Conservation (phyloP, 2,797 vertebrate species). For the Peromyscus nudipes region DNA sequence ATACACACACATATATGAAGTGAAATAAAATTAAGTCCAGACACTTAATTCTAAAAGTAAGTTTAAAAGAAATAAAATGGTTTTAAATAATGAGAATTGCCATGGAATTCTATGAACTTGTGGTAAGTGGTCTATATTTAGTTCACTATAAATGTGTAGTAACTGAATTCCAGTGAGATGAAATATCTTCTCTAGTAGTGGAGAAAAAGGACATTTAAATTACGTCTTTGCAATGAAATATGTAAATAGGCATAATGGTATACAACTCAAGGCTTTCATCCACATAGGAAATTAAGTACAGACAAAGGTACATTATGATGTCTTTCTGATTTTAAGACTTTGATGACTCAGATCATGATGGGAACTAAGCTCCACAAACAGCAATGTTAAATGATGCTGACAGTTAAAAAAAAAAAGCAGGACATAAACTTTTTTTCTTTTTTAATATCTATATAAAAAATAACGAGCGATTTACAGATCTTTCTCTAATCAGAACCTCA, state of each 20-base stretch:
- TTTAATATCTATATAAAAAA: slow-evolving; percentile 99
- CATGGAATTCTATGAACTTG: neutral
- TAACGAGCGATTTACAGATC: slow-evolving; percentile 99
- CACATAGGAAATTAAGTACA: slow-evolving; percentile 70
- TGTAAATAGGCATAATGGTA: slow-evolving; percentile 65
- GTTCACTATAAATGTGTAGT: neutral
- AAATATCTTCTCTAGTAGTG: neutral
- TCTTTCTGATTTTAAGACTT: neutral
- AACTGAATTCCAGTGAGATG: neutral
- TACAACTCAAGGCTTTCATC: neutral
- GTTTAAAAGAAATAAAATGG: slow-evolving; percentile 9
- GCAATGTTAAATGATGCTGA: slow-evolving; percentile 87
- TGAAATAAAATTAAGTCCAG: slow-evolving; percentile 11
- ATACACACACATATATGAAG: neutral
- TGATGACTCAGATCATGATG: neutral
- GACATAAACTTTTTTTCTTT: slow-evolving; percentile 90
- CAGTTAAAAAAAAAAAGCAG: slow-evolving; percentile 92
- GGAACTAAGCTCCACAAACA: slow-evolving; percentile 67
- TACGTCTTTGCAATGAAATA: slow-evolving; percentile 76
- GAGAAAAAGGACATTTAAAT: neutral
- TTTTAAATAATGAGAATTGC: neutral
- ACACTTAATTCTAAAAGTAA: neutral
- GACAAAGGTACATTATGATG: neutral
- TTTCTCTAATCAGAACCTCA: slow-evolving; percentile 94
- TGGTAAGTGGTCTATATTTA: neutral